Evolutionary conservation across 2,113 vertebrate species (phyloP).

Genomic region (Pao palembangensis): DNA sequence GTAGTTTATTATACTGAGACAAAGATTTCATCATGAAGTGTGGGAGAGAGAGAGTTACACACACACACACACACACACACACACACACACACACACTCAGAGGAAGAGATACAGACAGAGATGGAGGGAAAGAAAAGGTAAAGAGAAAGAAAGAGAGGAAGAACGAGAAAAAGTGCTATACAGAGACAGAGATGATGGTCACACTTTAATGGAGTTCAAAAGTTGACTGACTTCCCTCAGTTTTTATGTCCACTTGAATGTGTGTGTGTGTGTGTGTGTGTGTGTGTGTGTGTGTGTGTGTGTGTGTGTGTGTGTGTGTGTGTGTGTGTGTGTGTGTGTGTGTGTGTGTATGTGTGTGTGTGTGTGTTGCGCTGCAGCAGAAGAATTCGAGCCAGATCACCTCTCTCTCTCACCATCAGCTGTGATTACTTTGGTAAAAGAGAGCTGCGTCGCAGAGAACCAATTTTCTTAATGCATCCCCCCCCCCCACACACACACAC

Average conservation of each 20-base stretch:
- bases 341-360: slow-evolving; percentile 46
- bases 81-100: slow-evolving; percentile 1
- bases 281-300: no score
- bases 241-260: slow-evolving; percentile 70
- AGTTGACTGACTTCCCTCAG: slow-evolving; percentile 64
- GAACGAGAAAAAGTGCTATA: slow-evolving; percentile 5
- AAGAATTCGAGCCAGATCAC: slow-evolving; percentile 64
- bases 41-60: slow-evolving; percentile 6
- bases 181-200: slow-evolving; percentile 27
- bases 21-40: no score
- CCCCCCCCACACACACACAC: slow-evolving; percentile 42
- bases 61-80: not conserved
- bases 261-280: no score
- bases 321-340: no score
- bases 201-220: slow-evolving; percentile 70
- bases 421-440: slow-evolving; percentile 75
- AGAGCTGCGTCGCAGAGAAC: slow-evolving; percentile 69
- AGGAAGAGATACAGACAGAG: slow-evolving; percentile 10
- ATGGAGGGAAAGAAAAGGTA: slow-evolving; percentile 1
- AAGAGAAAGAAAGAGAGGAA: not conserved
- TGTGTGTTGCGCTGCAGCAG: slow-evolving; percentile 51
- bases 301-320: no score
- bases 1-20: no score
- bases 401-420: slow-evolving; percentile 62
- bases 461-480: slow-evolving; percentile 70